Percentiles rank a stretch among this genome's conserved stretches.
Evolutionary conservation across 2,113 vertebrate species (phyloP).

Genomic region (Rhizomys pruinosus): DNA sequence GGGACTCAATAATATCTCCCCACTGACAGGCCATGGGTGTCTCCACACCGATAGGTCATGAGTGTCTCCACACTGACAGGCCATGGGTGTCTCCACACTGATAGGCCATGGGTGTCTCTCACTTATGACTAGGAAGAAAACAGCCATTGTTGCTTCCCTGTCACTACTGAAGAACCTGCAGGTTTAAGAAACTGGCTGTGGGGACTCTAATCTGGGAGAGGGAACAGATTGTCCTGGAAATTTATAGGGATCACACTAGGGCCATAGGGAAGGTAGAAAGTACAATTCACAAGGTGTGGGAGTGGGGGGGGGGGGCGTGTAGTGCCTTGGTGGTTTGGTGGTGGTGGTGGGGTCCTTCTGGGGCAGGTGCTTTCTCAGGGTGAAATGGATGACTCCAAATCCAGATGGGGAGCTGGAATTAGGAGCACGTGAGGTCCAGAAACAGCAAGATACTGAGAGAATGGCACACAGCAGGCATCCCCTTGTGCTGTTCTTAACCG

Average conservation of each 20-base stretch:
- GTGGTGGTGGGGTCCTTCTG: too few species aligned
- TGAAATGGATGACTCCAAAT: neutral
- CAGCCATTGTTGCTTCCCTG: neutral
- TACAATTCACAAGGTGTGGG: neutral
- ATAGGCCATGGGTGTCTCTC: too few species aligned
- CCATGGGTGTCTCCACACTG: neutral
- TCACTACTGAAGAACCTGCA: neutral
- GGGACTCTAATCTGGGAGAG: neutral
- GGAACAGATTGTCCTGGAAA: rapidly evolving
- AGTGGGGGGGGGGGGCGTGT: too few species aligned
- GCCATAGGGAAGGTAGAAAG: neutral
- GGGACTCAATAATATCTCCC: neutral
- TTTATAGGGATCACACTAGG: neutral
- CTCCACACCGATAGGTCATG: too few species aligned
- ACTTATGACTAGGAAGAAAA: neutral
- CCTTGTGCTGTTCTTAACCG: neutral
- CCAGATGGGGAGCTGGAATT: too few species aligned
- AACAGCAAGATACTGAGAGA: neutral
- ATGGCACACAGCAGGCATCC: neutral
- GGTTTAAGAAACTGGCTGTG: neutral
- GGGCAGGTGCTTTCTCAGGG: neutral
- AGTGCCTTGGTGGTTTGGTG: rapidly evolving
- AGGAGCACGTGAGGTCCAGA: neutral
- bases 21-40: neutral
- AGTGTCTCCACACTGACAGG: neutral